phyloP scores from a whole-genome alignment of 2,113 vertebrate species.

The Rhabdomys dilectus region DNA sequence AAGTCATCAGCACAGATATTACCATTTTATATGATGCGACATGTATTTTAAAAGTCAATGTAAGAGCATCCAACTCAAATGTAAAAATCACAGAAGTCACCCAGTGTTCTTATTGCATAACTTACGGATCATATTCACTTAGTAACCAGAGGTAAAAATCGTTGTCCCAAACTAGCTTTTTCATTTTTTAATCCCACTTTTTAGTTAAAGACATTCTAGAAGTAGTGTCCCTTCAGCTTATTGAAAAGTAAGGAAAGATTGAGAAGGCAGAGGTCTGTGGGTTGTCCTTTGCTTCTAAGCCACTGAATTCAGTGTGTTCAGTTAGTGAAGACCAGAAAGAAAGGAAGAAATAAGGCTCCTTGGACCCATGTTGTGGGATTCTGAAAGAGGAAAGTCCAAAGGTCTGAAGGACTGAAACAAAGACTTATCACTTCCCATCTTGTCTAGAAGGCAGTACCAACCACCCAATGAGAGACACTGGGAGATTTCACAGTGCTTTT shows the following conservation, averaged over 20 bases:
- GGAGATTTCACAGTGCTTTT: not conserved
- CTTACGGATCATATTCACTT: not conserved
- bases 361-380: not conserved
- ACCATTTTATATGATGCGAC: not conserved
- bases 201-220: not conserved
- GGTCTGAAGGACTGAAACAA: not conserved
- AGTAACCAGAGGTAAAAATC: not conserved
- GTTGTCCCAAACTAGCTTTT: not conserved
- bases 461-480: not conserved
- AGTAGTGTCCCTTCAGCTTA: not conserved
- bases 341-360: not conserved
- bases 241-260: not conserved
- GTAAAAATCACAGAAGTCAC: not conserved
- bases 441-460: not conserved
- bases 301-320: not conserved
- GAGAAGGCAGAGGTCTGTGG: not conserved
- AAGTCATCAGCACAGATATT: not conserved
- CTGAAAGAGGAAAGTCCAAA: not conserved
- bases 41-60: not conserved
- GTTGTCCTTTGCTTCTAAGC: not conserved
- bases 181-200: not conserved
- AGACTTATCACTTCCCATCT: not conserved
- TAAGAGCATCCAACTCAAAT: not conserved
- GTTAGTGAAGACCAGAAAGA: not conserved
- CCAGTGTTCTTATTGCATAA: not conserved